These are phyloP conservation scores for Amphiduros pacificus DNA, from an alignment of 2,888 invertebrate genomes.

Conservation along the genomic window DNA sequence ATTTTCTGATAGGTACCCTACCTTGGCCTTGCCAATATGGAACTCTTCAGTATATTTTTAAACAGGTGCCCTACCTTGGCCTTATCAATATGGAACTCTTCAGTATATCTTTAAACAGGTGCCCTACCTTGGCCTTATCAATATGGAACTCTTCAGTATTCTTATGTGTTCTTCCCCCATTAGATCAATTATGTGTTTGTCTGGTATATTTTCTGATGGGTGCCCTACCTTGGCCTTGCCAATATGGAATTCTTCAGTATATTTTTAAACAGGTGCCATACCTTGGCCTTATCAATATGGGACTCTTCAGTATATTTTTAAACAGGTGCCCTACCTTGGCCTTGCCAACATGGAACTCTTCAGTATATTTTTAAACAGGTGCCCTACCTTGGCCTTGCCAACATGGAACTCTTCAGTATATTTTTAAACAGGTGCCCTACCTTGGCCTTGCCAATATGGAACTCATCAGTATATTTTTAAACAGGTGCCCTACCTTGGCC, in stretches of 20 bases:
- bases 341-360: constrained; percentile 73
- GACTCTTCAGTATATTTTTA: constrained; percentile 77
- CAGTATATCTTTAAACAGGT: too few species aligned
- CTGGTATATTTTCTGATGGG: too few species aligned
- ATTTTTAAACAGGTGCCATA: constrained; percentile 35
- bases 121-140: too few species aligned
- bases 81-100: too few species aligned
- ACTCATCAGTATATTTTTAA: constrained; percentile 69
- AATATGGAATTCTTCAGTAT: constrained; percentile 79
- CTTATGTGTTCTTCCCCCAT: too few species aligned
- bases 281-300: constrained; percentile 68
- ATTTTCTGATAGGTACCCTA: too few species aligned
- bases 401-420: constrained; percentile 80
- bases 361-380: constrained; percentile 66
- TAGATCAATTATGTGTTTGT: background rate
- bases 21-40: too few species aligned
- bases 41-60: too few species aligned
- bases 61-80: too few species aligned
- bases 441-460: constrained; percentile 70
- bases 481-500: background rate
- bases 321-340: constrained; percentile 59
- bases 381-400: constrained; percentile 64
- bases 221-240: constrained; percentile 63
- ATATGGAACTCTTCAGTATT: too few species aligned
- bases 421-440: constrained; percentile 42